These are phyloP conservation scores for Tetraodon nigroviridis DNA, from an alignment of 2,113 vertebrate species.

Conservation along the genomic window DNA sequence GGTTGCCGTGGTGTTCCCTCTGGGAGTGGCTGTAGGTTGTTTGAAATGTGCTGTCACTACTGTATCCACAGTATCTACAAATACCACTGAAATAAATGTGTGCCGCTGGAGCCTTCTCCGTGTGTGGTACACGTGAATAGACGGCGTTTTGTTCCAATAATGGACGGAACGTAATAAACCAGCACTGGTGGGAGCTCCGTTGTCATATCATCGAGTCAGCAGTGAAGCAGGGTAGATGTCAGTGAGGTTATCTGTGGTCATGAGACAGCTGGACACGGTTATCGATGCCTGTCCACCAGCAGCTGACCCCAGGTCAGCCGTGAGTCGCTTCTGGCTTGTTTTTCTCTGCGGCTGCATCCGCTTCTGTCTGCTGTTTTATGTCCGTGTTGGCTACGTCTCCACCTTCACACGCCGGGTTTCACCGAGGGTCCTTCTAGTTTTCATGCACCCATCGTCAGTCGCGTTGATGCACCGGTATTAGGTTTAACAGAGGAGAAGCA, in stretches of 20 bases:
- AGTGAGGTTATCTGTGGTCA: conserved; percentile 37
- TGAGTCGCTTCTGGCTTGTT: conserved; percentile 49
- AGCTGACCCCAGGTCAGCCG: conserved; percentile 53
- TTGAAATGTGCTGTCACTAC: too few species aligned
- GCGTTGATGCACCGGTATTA: conserved; percentile 4
- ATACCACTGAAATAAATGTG: too few species aligned
- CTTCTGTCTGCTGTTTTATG: conserved; percentile 29
- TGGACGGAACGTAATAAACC: neutral
- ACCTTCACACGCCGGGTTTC: neutral
- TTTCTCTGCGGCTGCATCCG: conserved; percentile 52
- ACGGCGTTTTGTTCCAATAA: neutral
- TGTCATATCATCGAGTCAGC: conserved; percentile 30
- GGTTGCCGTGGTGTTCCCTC: too few species aligned
- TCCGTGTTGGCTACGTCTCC: conserved; percentile 27
- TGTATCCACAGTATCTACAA: too few species aligned
- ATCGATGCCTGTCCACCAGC: conserved; percentile 32
- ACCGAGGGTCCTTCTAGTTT: conserved; percentile 9
- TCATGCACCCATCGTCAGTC: conserved; percentile 14
- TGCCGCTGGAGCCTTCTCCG: too few species aligned
- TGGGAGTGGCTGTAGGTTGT: too few species aligned
- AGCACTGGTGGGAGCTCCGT: neutral
- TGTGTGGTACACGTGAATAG: too few species aligned
- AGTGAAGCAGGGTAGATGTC: conserved; percentile 13
- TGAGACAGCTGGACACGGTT: conserved; percentile 24
- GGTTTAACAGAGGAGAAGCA: conserved; percentile 1